Evolutionary conservation across 1,140 invertebrate species (phyloP).

Genomic region (Dreissena rostriformis): DNA sequence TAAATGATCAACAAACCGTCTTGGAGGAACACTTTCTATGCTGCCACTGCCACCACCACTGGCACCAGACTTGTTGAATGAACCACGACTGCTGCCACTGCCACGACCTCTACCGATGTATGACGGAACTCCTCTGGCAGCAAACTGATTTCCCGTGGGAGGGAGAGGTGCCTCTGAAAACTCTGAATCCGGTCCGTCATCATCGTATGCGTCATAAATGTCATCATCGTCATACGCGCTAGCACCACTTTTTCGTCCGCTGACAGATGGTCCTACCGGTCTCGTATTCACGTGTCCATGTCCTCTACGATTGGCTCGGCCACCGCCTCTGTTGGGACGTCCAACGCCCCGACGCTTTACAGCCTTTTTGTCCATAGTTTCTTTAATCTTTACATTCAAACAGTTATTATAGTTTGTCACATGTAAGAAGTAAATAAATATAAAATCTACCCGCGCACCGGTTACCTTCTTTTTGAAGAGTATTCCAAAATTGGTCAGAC

Average conservation of each 20-base stretch:
- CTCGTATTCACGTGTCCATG: slow-evolving; percentile 19
- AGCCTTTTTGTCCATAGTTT: slow-evolving; percentile 47
- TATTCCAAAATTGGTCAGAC: too few relatives aligned
- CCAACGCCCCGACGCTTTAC: slow-evolving; percentile 48
- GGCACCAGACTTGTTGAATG: not conserved
- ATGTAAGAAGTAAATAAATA: slow-evolving; percentile 8
- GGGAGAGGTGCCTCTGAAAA: not conserved
- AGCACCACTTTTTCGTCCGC: slow-evolving; percentile 56
- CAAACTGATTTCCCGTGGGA: not conserved
- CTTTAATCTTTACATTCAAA: not conserved
- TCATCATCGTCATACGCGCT: slow-evolving; percentile 55
- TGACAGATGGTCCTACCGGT: slow-evolving; percentile 30
- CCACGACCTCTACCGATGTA: not conserved
- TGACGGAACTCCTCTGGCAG: not conserved
- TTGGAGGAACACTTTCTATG: not conserved
- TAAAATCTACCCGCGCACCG: not conserved
- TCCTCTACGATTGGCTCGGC: slow-evolving; percentile 61
- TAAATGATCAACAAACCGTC: too few relatives aligned
- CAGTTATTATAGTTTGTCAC: not conserved
- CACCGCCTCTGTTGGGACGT: slow-evolving; percentile 74
- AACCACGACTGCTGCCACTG: not conserved
- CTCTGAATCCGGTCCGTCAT: slow-evolving; percentile 19
- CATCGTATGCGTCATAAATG: slow-evolving; percentile 47
- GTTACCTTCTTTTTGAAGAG: not conserved
- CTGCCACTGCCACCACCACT: not conserved